Evolutionary conservation across 1,140 invertebrate genomes (phyloP).

Genomic region (Dendrolimus kikuchii): DNA sequence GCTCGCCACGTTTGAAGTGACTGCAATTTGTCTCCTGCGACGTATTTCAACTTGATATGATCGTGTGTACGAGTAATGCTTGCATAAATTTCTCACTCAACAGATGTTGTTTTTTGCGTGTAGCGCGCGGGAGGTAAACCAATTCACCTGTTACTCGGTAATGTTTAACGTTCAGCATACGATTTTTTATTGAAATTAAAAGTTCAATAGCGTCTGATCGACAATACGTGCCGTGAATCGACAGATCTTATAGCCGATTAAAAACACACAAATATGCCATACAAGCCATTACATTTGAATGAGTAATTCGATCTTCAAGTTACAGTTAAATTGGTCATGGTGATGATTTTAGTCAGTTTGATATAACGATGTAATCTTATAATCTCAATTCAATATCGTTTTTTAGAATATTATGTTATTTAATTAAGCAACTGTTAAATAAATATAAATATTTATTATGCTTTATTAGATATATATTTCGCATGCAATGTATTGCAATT

Average conservation of each 20-base stretch:
- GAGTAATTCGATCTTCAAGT: constrained; percentile 2
- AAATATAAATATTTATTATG: too few relatives aligned
- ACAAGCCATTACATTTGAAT: constrained; percentile 3
- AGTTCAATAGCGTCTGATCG: constrained; percentile 50
- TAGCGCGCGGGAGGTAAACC: constrained; percentile 39
- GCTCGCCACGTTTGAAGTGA: constrained; percentile 56
- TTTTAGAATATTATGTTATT: too few relatives aligned
- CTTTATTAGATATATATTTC: too few relatives aligned
- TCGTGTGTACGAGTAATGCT: constrained; percentile 47
- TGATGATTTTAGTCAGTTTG: too few relatives aligned
- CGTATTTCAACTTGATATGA: constrained; percentile 64
- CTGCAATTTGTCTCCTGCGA: constrained; percentile 61
- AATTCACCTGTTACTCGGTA: constrained; percentile 52
- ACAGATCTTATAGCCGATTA: constrained; percentile 4
- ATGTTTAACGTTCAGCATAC: constrained; percentile 42
- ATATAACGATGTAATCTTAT: too few relatives aligned
- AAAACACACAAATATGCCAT: constrained; percentile 3
- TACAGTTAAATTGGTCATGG: not conserved
- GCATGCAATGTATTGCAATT: too few relatives aligned
- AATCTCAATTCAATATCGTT: too few relatives aligned
- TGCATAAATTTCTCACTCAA: constrained; percentile 53
- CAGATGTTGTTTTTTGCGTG: constrained; percentile 55
- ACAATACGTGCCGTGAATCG: constrained; percentile 37
- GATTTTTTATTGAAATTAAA: constrained; percentile 59
- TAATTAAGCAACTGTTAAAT: too few relatives aligned